phyloP scores from a whole-genome alignment of 2,888 invertebrate genomes.

The Mechanitis messenoides region DNA sequence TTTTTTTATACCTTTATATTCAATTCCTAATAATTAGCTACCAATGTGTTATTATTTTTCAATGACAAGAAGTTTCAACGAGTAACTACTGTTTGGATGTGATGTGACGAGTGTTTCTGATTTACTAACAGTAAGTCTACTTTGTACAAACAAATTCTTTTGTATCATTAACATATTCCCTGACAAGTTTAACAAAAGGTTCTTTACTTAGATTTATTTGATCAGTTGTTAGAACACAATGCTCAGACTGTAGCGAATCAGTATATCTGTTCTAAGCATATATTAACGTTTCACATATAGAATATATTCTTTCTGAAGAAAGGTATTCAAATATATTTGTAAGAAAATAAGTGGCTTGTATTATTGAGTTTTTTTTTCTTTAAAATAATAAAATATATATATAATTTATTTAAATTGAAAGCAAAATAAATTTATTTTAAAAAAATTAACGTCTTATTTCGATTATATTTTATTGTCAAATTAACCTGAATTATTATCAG shows the following conservation, averaged over 20 bases:
- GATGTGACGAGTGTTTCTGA: conserved; percentile 4
- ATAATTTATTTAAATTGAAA: not conserved
- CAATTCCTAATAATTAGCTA: conserved; percentile 53
- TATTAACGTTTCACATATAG: conserved; percentile 6
- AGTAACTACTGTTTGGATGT: not conserved
- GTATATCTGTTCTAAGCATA: conserved; percentile 19
- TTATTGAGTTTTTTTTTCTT: no score
- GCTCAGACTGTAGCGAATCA: conserved; percentile 30
- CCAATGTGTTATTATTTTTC: conserved; percentile 44
- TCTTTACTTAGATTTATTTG: conserved; percentile 62
- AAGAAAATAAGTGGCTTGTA: no score
- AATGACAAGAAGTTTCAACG: not conserved
- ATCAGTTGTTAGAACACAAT: conserved; percentile 61
- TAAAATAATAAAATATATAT: no score
- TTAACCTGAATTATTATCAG: conserved; percentile 3
- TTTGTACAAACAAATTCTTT: conserved; percentile 34
- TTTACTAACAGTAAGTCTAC: conserved; percentile 26
- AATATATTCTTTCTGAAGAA: not conserved
- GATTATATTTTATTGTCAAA: conserved; percentile 3
- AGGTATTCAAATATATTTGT: not conserved
- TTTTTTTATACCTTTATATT: conserved; percentile 52
- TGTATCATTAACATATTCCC: conserved; percentile 30
- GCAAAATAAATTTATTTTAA: not conserved
- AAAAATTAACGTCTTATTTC: not conserved
- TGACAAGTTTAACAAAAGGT: conserved; percentile 37